These are phyloP conservation scores for Centruroides vittatus DNA, from an alignment of 1,140 invertebrate genomes.

Conservation along the genomic window DNA sequence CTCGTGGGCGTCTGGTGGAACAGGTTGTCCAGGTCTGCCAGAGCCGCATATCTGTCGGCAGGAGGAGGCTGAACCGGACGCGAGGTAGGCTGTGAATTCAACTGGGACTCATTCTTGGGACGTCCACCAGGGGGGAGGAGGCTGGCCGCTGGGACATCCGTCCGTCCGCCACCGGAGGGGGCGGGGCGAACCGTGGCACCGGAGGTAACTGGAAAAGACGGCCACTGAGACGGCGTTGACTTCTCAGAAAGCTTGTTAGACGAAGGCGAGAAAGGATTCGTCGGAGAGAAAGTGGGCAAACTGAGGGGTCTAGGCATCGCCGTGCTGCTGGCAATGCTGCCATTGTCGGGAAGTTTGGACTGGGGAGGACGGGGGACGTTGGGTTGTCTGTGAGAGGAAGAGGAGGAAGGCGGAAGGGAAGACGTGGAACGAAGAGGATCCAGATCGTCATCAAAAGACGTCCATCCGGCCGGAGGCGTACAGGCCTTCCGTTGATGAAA, in stretches of 20 bases:
- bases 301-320: constrained; percentile 13
- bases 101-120: background rate
- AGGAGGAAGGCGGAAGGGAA: constrained; percentile 10
- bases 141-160: background rate
- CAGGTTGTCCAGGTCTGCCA: constrained; percentile 58
- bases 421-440: constrained; percentile 14
- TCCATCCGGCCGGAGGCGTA: constrained; percentile 15
- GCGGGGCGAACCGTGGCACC: background rate
- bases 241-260: background rate
- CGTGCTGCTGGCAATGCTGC: background rate
- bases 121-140: background rate
- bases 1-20: constrained; percentile 28
- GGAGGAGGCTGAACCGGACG: constrained; percentile 22
- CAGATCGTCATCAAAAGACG: constrained; percentile 18
- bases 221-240: constrained; percentile 13
- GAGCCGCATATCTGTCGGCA: constrained; percentile 62
- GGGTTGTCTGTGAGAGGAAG: constrained; percentile 5
- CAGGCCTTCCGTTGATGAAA: background rate
- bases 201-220: constrained; percentile 10
- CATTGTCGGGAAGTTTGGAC: background rate
- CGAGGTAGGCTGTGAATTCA: background rate
- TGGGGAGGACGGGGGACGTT: background rate
- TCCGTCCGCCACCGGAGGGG: background rate
- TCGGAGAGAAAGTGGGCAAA: constrained; percentile 15
- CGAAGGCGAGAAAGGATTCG: constrained; percentile 12